Percentiles rank a stretch among this genome's conserved stretches.
phyloP scores from a whole-genome alignment of 2,113 vertebrate species.

The Nestor notabilis region DNA sequence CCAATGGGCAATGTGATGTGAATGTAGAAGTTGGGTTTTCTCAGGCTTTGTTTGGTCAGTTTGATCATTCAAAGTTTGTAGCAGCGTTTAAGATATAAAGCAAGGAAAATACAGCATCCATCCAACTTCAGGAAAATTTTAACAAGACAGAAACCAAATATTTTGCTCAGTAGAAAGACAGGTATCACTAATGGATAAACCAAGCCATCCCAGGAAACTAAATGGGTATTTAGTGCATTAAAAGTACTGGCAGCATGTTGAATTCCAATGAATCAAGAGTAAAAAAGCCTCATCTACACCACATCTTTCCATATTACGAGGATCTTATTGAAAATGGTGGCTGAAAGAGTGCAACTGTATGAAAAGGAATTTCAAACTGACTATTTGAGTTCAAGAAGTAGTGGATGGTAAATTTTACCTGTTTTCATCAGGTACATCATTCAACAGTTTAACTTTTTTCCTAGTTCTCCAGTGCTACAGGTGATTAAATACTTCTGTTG shows the following conservation, averaged over 20 bases:
- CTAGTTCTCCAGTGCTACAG: not conserved
- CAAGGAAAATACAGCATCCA: not conserved
- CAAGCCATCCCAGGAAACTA: not conserved
- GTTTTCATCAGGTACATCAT: not conserved
- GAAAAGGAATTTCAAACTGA: not conserved
- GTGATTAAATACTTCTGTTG: not conserved
- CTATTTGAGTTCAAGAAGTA: not conserved
- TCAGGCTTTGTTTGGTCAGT: not conserved
- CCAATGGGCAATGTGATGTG: rapidly evolving
- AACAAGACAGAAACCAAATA: not conserved
- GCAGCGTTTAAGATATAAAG: not conserved
- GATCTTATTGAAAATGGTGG: not conserved
- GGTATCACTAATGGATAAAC: not conserved
- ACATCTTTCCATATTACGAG: not conserved
- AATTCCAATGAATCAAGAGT: not conserved
- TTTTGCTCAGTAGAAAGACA: not conserved
- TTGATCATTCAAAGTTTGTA: not conserved
- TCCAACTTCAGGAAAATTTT: not conserved
- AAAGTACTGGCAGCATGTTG: not conserved
- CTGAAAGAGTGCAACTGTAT: not conserved
- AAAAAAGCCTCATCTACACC: not conserved
- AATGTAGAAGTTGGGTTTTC: not conserved
- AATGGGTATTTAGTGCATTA: not conserved
- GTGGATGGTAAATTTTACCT: not conserved
- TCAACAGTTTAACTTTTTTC: not conserved